phyloP scores from a whole-genome alignment of 2,797 vertebrate genomes.

The Diplodus sargus region DNA sequence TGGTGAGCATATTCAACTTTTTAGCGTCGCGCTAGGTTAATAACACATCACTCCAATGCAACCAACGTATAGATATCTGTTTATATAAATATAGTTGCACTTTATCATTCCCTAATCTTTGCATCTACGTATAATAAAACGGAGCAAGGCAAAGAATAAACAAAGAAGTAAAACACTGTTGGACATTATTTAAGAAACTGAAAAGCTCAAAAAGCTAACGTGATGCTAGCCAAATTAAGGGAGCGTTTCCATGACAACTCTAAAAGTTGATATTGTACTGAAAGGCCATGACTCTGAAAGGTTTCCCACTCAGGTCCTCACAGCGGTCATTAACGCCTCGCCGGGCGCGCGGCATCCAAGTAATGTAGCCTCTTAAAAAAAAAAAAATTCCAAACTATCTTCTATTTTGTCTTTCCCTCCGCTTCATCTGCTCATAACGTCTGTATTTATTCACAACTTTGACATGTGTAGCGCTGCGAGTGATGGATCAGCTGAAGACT shows the following conservation, averaged over 20 bases:
- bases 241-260: too few species aligned
- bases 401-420: not conserved
- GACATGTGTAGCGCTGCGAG: conserved; percentile 28
- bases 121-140: too few species aligned
- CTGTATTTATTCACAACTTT: conserved; percentile 36
- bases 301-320: not conserved
- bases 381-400: not conserved
- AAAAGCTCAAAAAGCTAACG: not conserved
- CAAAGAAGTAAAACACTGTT: too few species aligned
- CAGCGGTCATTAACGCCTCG: not conserved
- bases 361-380: not conserved
- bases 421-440: conserved; percentile 11
- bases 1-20: too few species aligned
- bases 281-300: not conserved
- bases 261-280: not conserved
- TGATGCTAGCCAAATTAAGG: not conserved
- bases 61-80: too few species aligned
- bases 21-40: too few species aligned
- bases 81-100: too few species aligned
- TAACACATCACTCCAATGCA: too few species aligned
- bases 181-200: too few species aligned
- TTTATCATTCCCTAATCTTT: too few species aligned
- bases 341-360: not conserved
- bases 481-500: conserved; percentile 34
- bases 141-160: too few species aligned